Evolutionary conservation across 2,888 invertebrate genomes (phyloP).

Genomic region (Heliconius aoede): DNA sequence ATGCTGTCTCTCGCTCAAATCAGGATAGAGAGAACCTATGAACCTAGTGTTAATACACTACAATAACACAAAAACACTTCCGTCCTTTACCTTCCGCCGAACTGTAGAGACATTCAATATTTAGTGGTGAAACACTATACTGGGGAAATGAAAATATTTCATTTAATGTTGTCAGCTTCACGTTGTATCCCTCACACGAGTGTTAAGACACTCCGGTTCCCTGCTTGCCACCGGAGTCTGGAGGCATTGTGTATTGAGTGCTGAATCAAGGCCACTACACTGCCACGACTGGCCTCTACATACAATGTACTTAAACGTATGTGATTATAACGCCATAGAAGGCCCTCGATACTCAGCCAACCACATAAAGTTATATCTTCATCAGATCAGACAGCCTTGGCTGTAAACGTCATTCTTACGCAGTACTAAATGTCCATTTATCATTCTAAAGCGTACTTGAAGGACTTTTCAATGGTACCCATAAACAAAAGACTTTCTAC

Average conservation of each 20-base stretch:
- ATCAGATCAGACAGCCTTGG: slow-evolving; percentile 13
- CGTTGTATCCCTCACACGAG: too few species aligned
- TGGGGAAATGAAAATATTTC: too few species aligned
- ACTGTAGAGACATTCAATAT: too few species aligned
- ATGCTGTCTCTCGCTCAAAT: neutral
- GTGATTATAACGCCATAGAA: slow-evolving; percentile 11
- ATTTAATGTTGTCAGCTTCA: too few species aligned
- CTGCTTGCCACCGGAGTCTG: too few species aligned
- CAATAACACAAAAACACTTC: too few species aligned
- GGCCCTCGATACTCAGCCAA: slow-evolving; percentile 16
- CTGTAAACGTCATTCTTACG: slow-evolving; percentile 4
- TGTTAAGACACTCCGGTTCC: too few species aligned
- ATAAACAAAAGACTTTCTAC: slow-evolving; percentile 10
- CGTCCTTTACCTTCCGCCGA: too few species aligned
- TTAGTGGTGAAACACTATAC: too few species aligned
- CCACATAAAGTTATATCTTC: slow-evolving; percentile 8
- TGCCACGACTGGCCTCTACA: too few species aligned
- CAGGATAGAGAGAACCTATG: neutral
- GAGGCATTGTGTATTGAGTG: too few species aligned
- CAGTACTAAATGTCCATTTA: slow-evolving; percentile 3
- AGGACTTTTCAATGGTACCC: slow-evolving; percentile 1
- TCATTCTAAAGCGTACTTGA: slow-evolving; percentile 4
- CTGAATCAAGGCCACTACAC: too few species aligned
- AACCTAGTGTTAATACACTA: neutral
- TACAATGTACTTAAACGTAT: neutral